Base-by-base conservation (phyloP, 2,888 invertebrate species). In the Machimus rusticus region DNA sequence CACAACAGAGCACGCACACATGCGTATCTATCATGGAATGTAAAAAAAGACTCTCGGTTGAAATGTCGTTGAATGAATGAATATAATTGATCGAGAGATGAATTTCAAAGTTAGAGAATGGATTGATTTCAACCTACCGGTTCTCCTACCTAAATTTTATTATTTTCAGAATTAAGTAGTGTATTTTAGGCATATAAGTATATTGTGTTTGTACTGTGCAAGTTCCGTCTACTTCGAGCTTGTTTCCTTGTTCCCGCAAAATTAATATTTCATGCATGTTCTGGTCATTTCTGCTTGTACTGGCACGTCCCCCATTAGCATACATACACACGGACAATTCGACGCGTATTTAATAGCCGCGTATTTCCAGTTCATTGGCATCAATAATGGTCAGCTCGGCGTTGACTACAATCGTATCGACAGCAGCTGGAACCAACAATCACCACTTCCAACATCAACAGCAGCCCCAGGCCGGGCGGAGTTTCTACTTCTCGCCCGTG, bases 321-420 rank as follows among this genome's bases (percentile, higher is more conserved):
- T 78, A 23, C 82, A 82, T 78, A 23, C 5, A 9, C 78, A 23
- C 5, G 19, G 39, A 46, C 19, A 12, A 23, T 14, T 39, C 23
- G 14, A 34, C 39, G 28, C 1, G 19, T 39, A 46, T 74, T 39
- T 74, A 85, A 74, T 85, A 66, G 74, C 34, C 39, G 23, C 39
- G 28, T 86, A 89, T 74, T 87, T 90, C 34, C 90, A 92, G 92
- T 90, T 90, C 90, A 91, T 91, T 91, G 91, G 90, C 90, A 91
- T 84, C 91, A 92, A 92, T 92, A 92, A 92, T 92, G 92, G 92
- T 92, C 91, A 92, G 92, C 91, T 92, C 92, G 91, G 91, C 92
- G 92, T 92, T 92, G 92, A 91, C 92, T 90, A 92, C 92, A 91
- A 92, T 92, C 90, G 92, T 92, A 91, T 91, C 92, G 90, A 91